Evolutionary conservation across 2,888 invertebrate species (phyloP), one percentile per base, ranked within the genome.

Genomic region (Mythimna vitellina): DNA sequence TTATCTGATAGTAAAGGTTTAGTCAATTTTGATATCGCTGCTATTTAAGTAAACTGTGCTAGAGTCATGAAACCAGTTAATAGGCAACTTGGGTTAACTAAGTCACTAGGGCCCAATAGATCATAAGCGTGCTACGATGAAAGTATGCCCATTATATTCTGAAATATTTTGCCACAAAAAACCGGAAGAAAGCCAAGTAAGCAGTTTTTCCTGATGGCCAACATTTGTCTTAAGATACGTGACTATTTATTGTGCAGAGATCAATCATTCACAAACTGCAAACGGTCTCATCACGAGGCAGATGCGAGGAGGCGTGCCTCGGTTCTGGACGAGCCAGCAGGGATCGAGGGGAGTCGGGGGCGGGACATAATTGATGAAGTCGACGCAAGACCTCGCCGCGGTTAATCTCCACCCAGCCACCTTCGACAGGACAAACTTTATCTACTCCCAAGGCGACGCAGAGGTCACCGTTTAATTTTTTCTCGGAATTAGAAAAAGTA

Each of bases 301-400:
- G 86, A 81, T 86, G 80, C 73, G 74, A 79, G 79, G 86, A 89
- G 90, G 91, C 89, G 89, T 89, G 89, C 88, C 86, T 81, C 58
- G 70, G 78, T 74, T 86, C 80, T 87, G 86, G 83, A 86, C 84
- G 76, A 86, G 81, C 83, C 70, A 83, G 84, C 79, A 84, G 84
- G 72, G 84, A 73, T 72, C 64, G 70, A 69, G 67, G 70, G 71
- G 79, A 68, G 70, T 68, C 70, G 70, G 81, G 81, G 86, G 83
- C 71, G 84, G 76, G 85, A 88, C 89, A 91, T 94, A 94, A 94
- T 94, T 94, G 93, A 94, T 94, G 94, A 92, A 93, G 89, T 90
- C 91, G 89, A 91, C 92, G 91, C 89, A 92, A 90, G 90, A 89
- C 88, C 87, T 86, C 87, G 86, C 83, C 84, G 82, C 88, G 89